Conservation (phyloP, 2,888 invertebrate genomes). For the Diarsia mendica region DNA sequence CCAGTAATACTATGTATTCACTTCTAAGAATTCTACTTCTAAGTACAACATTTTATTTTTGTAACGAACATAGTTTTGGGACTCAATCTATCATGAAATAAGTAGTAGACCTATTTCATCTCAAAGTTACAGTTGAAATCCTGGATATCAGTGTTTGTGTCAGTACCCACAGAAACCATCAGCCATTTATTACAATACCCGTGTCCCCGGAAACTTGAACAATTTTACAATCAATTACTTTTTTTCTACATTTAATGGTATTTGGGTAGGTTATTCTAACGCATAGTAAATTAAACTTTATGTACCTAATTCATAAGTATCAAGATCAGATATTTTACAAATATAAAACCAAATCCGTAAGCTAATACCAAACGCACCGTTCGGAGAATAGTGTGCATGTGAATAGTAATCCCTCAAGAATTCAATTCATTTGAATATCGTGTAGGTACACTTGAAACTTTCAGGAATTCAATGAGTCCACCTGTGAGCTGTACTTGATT, state of each 20-base stretch:
- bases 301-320: not conserved
- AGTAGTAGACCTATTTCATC: not conserved
- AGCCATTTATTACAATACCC: too few species aligned
- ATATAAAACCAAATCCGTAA: not conserved
- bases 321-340: not conserved
- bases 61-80: not conserved
- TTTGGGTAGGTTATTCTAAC: not conserved
- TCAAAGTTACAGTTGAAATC: not conserved
- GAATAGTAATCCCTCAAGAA: not conserved
- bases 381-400: not conserved
- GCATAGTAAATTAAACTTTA: not conserved
- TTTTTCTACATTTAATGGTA: not conserved
- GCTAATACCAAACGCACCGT: not conserved
- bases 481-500: conserved; percentile 9
- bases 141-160: not conserved
- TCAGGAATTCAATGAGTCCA: conserved; percentile 37
- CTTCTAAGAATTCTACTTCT: too few species aligned
- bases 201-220: too few species aligned
- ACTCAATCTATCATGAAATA: not conserved
- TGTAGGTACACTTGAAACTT: conserved; percentile 2
- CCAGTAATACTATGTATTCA: too few species aligned
- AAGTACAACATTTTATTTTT: not conserved
- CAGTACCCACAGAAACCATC: not conserved
- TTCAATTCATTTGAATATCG: conserved; percentile 22
- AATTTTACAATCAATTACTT: too few species aligned